Evolutionary conservation across 2,888 invertebrate genomes (phyloP).

Genomic region (Synanthedon myopaeformis): DNA sequence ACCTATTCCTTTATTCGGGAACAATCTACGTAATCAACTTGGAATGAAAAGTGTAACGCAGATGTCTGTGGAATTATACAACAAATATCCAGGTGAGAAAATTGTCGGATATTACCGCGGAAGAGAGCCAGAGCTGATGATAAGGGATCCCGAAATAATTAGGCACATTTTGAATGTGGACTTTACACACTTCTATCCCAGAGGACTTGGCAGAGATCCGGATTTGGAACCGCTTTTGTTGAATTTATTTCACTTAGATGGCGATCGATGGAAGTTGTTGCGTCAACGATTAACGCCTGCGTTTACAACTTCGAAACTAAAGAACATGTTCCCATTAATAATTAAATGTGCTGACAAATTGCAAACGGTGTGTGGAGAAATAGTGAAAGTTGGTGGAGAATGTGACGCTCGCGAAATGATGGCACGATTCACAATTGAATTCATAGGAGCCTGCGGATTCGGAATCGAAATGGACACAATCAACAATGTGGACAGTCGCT

Average conservation of each 20-base stretch:
- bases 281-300: conserved; percentile 44
- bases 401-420: conserved; percentile 26
- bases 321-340: conserved; percentile 48
- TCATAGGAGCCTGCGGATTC: conserved; percentile 42
- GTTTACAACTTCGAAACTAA: conserved; percentile 44
- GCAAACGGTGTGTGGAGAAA: conserved; percentile 11
- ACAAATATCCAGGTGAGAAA: conserved; percentile 38
- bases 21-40: conserved; percentile 24
- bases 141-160: conserved; percentile 36
- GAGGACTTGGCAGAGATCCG: conserved; percentile 23
- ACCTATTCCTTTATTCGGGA: conserved; percentile 38
- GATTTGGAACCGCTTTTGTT: conserved; percentile 27
- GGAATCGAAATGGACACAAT: conserved; percentile 35
- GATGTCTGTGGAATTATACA: conserved; percentile 28
- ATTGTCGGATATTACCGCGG: conserved; percentile 42
- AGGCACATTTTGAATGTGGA: conserved; percentile 25
- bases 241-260: conserved; percentile 38
- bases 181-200: conserved; percentile 32
- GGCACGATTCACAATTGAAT: conserved; percentile 41
- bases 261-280: conserved; percentile 43
- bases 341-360: conserved; percentile 40
- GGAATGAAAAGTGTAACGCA: conserved; percentile 25
- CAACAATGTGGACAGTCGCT: conserved; percentile 28
- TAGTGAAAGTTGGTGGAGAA: conserved; percentile 16
- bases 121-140: conserved; percentile 30